Conservation (phyloP, 2,113 vertebrate species). For the Brachirus orientalis region DNA sequence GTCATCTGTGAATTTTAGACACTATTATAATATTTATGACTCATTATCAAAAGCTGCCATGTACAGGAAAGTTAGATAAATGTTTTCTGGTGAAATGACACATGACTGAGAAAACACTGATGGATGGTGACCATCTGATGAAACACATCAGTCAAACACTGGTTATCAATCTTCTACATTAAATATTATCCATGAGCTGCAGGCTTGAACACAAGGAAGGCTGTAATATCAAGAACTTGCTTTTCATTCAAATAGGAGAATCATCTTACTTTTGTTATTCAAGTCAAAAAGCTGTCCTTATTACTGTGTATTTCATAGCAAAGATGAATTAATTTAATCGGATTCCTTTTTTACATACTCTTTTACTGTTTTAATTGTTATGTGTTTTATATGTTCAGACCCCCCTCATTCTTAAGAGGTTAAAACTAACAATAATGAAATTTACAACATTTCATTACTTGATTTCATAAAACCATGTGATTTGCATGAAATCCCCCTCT, state of each 20-base stretch:
- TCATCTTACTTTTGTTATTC: no score
- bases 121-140: constrained; percentile 29
- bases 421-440: no score
- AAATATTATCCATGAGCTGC: not conserved
- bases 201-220: not conserved
- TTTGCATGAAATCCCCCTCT: not conserved
- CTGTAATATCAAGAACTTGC: not conserved
- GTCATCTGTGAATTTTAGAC: constrained; percentile 52
- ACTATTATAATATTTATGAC: constrained; percentile 67
- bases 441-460: no score
- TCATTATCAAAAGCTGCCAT: constrained; percentile 47
- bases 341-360: no score
- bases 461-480: no score
- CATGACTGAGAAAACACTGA: constrained; percentile 41
- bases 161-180: constrained; percentile 13
- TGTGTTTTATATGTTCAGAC: no score
- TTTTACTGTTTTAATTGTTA: no score
- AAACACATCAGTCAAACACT: constrained; percentile 34
- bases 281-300: no score
- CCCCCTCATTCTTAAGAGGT: no score
- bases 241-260: no score
- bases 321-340: no score
- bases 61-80: constrained; percentile 46
- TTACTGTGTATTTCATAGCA: no score
- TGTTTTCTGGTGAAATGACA: constrained; percentile 30